Evolutionary conservation across 2,797 vertebrate species (phyloP).

Genomic region (Argya squamiceps): DNA sequence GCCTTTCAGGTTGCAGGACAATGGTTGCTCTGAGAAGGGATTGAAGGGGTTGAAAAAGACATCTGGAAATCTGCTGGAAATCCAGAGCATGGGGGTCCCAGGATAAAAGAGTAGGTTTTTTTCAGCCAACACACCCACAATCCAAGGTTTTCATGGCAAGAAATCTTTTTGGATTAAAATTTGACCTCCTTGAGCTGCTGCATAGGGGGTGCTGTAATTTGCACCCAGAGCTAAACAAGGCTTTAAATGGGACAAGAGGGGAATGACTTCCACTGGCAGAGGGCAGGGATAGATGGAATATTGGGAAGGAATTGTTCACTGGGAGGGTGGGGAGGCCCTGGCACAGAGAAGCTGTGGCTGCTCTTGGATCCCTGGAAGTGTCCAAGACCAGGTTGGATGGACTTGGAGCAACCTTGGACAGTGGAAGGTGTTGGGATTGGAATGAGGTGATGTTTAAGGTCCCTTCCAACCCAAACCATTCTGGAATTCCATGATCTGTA

Average conservation of each 20-base stretch:
- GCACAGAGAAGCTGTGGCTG: neutral
- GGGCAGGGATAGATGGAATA: neutral
- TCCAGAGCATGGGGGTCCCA: fast-evolving
- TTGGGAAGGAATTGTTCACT: neutral
- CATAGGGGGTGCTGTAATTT: neutral
- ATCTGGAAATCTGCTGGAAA: neutral
- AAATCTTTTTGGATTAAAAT: neutral
- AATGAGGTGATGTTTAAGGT: fast-evolving
- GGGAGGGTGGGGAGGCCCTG: neutral
- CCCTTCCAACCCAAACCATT: neutral
- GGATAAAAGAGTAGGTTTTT: neutral
- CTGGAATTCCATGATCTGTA: neutral
- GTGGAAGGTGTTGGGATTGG: neutral
- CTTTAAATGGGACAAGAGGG: neutral
- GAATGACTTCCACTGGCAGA: neutral
- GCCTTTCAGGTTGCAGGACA: neutral
- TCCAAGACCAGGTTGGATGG: fast-evolving
- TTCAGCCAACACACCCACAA: neutral
- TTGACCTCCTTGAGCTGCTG: neutral
- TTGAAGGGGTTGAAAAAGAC: neutral
- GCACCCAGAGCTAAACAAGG: neutral
- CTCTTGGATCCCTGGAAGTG: neutral
- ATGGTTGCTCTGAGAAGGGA: neutral
- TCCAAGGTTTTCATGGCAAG: neutral
- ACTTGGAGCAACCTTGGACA: fast-evolving